These are phyloP conservation scores for Megaceryle alcyon DNA, from an alignment of 2,797 vertebrate species.

Conservation along the genomic window DNA sequence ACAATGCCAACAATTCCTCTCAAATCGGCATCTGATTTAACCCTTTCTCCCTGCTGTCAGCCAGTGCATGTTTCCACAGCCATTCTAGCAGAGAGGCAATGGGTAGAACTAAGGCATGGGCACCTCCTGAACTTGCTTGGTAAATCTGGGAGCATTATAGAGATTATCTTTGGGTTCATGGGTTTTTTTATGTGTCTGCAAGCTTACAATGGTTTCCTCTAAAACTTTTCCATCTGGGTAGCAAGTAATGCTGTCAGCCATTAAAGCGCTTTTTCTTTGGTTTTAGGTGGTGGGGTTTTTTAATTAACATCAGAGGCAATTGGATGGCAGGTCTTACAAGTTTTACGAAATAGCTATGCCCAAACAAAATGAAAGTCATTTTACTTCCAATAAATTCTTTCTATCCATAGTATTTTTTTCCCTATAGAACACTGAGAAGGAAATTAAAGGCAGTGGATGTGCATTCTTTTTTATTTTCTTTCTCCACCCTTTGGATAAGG, in stretches of 20 bases:
- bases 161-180: slow-evolving; percentile 11
- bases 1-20: slow-evolving; percentile 18
- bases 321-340: slow-evolving; percentile 12
- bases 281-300: not conserved
- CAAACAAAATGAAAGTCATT: not conserved
- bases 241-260: slow-evolving; percentile 29
- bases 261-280: slow-evolving; percentile 10
- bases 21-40: not conserved
- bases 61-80: not conserved
- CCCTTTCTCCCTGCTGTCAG: slow-evolving; percentile 5
- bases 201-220: slow-evolving; percentile 40
- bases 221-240: not conserved
- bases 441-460: not conserved
- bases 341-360: not conserved
- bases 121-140: slow-evolving; percentile 52
- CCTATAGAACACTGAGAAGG: not conserved
- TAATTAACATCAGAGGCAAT: not conserved
- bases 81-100: not conserved
- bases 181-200: slow-evolving; percentile 14
- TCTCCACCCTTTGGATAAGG: slow-evolving; percentile 22
- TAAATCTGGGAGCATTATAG: slow-evolving; percentile 4
- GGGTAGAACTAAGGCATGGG: slow-evolving; percentile 30
- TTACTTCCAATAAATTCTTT: not conserved
- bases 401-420: not conserved
- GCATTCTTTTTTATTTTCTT: slow-evolving; percentile 7